Percentiles rank a stretch among this genome's conserved stretches.
These are phyloP conservation scores for Beris morrisii DNA, from an alignment of 2,888 invertebrate species.

Conservation along the genomic window DNA sequence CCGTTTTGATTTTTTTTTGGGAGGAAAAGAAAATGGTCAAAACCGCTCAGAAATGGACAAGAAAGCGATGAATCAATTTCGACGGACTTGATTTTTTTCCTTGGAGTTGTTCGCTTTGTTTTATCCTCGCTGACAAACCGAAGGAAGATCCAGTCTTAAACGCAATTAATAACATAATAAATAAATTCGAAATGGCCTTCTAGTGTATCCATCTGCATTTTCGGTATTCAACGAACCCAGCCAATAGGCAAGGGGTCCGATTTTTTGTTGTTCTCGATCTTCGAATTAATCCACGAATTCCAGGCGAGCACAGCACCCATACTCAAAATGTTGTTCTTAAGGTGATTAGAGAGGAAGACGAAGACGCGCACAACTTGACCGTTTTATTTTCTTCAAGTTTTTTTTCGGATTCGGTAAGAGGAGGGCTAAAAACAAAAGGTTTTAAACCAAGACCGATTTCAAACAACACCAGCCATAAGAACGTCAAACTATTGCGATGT, in stretches of 20 bases:
- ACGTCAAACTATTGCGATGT: constrained; percentile 21
- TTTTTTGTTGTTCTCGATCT: constrained; percentile 16
- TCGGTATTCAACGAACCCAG: constrained; percentile 18
- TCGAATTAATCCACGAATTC: constrained; percentile 14
- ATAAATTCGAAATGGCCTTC: constrained; percentile 24
- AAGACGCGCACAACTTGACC: constrained; percentile 12
- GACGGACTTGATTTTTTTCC: constrained; percentile 2
- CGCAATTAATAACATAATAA: constrained; percentile 31
- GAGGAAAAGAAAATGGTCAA: too few relatives aligned
- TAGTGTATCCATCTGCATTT: constrained; percentile 12
- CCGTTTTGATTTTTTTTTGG: too few relatives aligned
- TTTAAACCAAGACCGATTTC: constrained; percentile 12
- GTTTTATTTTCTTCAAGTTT: constrained; percentile 2
- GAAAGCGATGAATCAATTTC: constrained; percentile 27
- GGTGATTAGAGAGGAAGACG: constrained; percentile 26
- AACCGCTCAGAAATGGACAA: too few relatives aligned
- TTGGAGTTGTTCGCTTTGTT: background rate
- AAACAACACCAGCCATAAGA: constrained; percentile 22
- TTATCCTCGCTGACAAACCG: background rate
- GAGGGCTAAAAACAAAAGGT: constrained; percentile 21
- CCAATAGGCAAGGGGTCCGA: constrained; percentile 25
- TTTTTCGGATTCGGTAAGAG: background rate
- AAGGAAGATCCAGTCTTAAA: background rate
- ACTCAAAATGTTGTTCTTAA: constrained; percentile 19
- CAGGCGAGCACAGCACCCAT: constrained; percentile 11